Base-by-base conservation (phyloP, 2,888 invertebrate species). In the Aspidapion aeneum region DNA sequence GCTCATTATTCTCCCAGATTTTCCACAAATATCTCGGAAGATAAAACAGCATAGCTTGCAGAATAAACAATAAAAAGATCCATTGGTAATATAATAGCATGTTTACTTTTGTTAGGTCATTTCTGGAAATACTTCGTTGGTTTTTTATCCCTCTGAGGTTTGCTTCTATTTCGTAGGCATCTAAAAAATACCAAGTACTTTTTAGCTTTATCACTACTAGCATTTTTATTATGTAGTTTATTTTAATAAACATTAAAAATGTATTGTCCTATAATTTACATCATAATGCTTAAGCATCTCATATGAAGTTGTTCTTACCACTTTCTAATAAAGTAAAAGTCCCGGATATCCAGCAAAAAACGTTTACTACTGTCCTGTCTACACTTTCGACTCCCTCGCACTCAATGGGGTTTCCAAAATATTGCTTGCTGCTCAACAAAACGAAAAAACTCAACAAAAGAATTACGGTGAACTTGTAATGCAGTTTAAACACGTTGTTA, bases 361-460 rank as follows among this genome's bases (percentile, higher is more conserved):
- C 87, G 72, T 92, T 88, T 7, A 91, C 82, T 21, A 88, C 85
- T 58, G 87, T 87, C 66, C 82, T 84, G 5, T 35, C 35, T 12
- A 35, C 35, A 58, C 86, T 83, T 68, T 82, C 80, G 17, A 83
- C 81, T 3, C 82, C 81, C 75, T 87, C 83, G 77, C 94, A 94
- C 72, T 89, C 86, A 59, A 94, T 92, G 0, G 93, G 93, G 71
- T 93, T 91, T 0, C 93, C 93, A 72, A 93, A 92, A 80, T 91
- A 93, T 77, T 94, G 91, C 73, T 90, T 90, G 16, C 91, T 88
- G 20, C 91, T 90, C 55, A 94, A 85, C 71, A 93, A 76, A 71
- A 92, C 80, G 1, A 90, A 88, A 78, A 89, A 91, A 20, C 88
- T 84, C 51, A 92, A 80, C 64, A 94, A 79, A 74, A 93, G 83